phyloP scores from a whole-genome alignment of 1,140 invertebrate genomes.

The Drosophila eugracilis region DNA sequence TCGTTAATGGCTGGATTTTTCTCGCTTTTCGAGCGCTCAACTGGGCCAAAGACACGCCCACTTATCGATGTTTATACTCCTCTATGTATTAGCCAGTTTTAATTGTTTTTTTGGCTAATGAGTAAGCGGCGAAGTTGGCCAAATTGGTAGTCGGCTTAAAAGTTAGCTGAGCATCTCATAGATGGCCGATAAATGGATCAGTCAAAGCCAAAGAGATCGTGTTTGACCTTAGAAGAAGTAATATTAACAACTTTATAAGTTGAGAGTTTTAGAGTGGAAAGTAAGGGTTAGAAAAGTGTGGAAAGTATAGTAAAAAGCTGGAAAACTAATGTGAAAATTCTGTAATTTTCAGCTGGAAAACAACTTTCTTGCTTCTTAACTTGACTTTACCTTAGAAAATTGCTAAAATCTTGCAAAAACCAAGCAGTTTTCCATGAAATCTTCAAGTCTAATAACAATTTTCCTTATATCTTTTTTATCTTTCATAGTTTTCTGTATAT shows the following conservation, averaged over 20 bases:
- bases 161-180: neutral
- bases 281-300: too few species aligned
- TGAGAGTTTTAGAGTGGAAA: too few species aligned
- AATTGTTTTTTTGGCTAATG: slow-evolving; percentile 38
- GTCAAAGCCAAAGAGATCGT: neutral
- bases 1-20: slow-evolving; percentile 40
- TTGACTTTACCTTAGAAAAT: too few species aligned
- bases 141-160: neutral
- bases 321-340: too few species aligned
- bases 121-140: slow-evolving; percentile 20
- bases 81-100: slow-evolving; percentile 11
- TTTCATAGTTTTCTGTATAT: too few species aligned
- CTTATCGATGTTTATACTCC: slow-evolving; percentile 15
- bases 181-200: neutral
- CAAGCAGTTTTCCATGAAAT: too few species aligned
- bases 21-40: slow-evolving; percentile 17
- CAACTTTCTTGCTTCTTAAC: too few species aligned
- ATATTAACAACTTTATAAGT: neutral
- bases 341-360: too few species aligned
- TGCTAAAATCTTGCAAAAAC: too few species aligned
- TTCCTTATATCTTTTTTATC: too few species aligned
- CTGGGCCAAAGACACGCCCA: slow-evolving; percentile 15
- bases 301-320: too few species aligned
- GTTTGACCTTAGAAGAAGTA: neutral
- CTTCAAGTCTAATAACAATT: too few species aligned